Evolutionary conservation across 2,113 vertebrate genomes (phyloP).

Genomic region (Ovis canadensis): DNA sequence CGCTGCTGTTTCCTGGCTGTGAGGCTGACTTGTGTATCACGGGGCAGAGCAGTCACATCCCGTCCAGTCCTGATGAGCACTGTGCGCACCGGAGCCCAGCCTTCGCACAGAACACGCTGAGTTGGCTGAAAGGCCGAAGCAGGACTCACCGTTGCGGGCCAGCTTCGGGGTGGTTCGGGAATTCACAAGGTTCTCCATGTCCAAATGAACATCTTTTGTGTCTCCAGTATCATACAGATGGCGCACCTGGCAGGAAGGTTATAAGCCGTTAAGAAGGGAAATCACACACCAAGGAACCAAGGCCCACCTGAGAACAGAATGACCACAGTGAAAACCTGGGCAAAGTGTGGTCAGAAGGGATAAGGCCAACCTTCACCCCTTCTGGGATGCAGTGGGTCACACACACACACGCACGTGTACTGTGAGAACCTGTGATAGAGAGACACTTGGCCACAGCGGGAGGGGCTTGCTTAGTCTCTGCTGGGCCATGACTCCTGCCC

Average conservation of each 20-base stretch:
- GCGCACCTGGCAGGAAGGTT: constrained; percentile 82
- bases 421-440: background rate
- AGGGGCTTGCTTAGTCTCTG: background rate
- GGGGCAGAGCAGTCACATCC: background rate
- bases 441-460: background rate
- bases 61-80: background rate
- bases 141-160: constrained; percentile 88
- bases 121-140: background rate
- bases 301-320: background rate
- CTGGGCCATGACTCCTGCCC: background rate
- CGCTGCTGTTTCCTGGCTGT: background rate
- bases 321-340: background rate
- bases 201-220: constrained; percentile 87
- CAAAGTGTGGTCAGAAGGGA: background rate
- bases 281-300: background rate
- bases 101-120: background rate
- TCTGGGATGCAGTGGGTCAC: background rate
- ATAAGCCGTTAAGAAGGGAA: background rate
- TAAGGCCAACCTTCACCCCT: background rate
- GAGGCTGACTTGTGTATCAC: background rate
- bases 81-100: accelerated
- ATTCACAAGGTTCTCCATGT: constrained; percentile 92
- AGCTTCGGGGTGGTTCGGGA: constrained; percentile 89
- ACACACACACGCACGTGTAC: background rate
- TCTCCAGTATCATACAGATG: constrained; percentile 93